phyloP scores from a whole-genome alignment of 37 sponge, comb jelly and placozoan genomes.

The Amphimedon queenslandica region DNA sequence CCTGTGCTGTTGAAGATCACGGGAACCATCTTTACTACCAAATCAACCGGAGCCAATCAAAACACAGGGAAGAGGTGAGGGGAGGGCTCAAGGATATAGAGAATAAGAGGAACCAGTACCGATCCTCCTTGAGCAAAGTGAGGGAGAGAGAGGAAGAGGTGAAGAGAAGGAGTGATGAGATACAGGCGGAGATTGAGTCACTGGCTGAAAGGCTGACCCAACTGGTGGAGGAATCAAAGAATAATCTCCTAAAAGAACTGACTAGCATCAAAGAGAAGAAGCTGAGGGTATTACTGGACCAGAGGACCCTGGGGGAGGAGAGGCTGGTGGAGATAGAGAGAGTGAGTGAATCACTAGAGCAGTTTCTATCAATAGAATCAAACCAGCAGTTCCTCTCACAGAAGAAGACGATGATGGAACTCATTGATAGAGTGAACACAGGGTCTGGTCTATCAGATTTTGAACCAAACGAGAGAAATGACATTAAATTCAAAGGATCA shows the following conservation, averaged over 20 bases:
- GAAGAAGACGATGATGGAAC: not conserved
- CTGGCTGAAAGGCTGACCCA: not conserved
- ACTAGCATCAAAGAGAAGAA: not conserved
- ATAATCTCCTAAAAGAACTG: not conserved
- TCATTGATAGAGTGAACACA: not conserved
- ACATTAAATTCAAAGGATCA: not conserved
- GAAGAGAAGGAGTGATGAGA: not conserved
- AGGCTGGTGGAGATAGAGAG: not conserved
- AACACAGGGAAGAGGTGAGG: not conserved
- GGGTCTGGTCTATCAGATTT: too few species aligned
- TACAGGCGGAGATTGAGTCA: not conserved
- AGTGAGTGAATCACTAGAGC: not conserved
- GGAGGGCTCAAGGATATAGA: not conserved
- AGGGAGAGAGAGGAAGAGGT: not conserved
- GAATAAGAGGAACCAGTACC: not conserved
- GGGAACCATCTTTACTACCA: not conserved
- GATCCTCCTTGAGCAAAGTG: not conserved
- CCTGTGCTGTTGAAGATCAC: not conserved
- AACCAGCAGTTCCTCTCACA: not conserved
- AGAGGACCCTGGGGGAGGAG: not conserved
- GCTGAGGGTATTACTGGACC: not conserved
- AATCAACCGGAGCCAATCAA: not conserved
- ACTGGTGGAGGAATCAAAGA: not conserved
- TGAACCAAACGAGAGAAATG: not conserved
- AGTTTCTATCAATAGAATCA: not conserved